Base-by-base conservation (phyloP, 2,113 vertebrate genomes). In the Holacanthus passer region DNA sequence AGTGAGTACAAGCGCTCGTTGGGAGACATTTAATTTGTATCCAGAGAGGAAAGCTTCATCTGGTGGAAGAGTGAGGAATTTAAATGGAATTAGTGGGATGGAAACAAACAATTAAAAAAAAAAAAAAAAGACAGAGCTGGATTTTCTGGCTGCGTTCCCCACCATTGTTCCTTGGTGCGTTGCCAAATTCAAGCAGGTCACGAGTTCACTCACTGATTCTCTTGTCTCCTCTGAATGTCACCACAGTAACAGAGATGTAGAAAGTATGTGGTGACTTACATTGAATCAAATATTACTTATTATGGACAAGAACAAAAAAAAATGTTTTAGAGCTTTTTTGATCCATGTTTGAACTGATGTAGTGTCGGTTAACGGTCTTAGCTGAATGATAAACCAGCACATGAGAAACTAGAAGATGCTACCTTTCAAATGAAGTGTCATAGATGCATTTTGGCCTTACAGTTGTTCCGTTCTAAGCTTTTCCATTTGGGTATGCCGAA, bases 101-200 rank as follows among this genome's bases (percentile, higher is more conserved):
- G 82, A 86, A 87, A 87, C 43, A 87, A 79, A 87, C 67, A 77
- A 82, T 85, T 68, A 59, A 68, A 78, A 75, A 50, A 10, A 73
- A 37, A 37, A 8, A 37, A 37, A 37, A n/a, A n/a, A n/a, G 29
- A 8, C 6, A 29, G 55, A 81, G 77, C 73, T 76, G 85, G 72
- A 79, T 79, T 75, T 88, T 86, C 83, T 81, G 79, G 85, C 74
- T 66, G 80, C 17, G 48, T 82, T 84, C 77, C 71, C 68, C n/a
- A 16, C 56, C n/a, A 68, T 77, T 76, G 80, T 88, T 87, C 58
- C 24, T 16, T 59, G 83, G 60, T 86, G 73, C 58, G 24, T 63
- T 0, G 32, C 70, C 73, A 88, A 83, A 84, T 83, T 58, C 64
- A 10, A 65, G 75, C 84, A 24, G 81, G 83, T 89, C 81, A 82